phyloP scores from a whole-genome alignment of 2,888 invertebrate species.

The Dryocosmus kuriphilus region DNA sequence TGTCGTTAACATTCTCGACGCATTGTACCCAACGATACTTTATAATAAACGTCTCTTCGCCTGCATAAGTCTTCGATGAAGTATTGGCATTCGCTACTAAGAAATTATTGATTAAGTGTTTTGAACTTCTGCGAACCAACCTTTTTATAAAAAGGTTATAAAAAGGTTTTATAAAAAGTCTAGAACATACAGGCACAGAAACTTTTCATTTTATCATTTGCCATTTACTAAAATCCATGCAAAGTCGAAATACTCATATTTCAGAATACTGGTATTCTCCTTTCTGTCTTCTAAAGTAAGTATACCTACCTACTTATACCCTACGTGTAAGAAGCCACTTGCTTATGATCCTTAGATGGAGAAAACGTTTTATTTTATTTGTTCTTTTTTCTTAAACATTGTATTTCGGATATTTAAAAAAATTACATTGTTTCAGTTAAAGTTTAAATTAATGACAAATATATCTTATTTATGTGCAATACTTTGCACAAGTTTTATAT shows the following conservation, averaged over 20 bases:
- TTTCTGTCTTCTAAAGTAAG: too few relatives aligned
- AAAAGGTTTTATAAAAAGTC: too few relatives aligned
- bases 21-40: conserved; percentile 12
- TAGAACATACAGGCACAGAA: neutral
- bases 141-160: too few relatives aligned
- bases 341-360: too few relatives aligned
- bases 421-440: neutral
- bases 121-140: neutral
- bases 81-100: neutral
- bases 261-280: too few relatives aligned
- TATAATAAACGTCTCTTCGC: neutral
- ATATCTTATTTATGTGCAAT: too few relatives aligned
- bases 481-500: too few relatives aligned
- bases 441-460: too few relatives aligned
- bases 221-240: neutral
- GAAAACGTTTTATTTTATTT: neutral
- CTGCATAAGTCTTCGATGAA: conserved; percentile 1
- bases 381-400: neutral
- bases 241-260: too few relatives aligned
- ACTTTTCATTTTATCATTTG: neutral
- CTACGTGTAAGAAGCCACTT: too few relatives aligned
- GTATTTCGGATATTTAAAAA: neutral
- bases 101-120: conserved; percentile 6
- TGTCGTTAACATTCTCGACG: conserved; percentile 13
- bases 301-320: too few relatives aligned